These are phyloP conservation scores for Gymnocheta viridis DNA, from an alignment of 2,888 invertebrate species.

Conservation along the genomic window DNA sequence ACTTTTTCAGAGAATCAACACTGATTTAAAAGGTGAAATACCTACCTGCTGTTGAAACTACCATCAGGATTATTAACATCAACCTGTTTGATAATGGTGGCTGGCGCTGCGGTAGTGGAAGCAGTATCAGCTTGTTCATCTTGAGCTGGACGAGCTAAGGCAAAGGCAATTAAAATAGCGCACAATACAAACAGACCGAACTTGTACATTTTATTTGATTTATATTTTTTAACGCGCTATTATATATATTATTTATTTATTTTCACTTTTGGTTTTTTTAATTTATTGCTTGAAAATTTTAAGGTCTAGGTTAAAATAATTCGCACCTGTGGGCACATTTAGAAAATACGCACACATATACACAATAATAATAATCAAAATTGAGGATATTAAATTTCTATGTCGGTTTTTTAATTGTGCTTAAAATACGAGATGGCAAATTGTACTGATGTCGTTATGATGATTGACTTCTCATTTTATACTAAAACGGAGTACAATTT, in stretches of 20 bases:
- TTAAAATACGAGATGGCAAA: slow-evolving; percentile 62
- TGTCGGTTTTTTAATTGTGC: background rate
- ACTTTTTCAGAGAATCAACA: no score
- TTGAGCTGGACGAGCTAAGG: slow-evolving; percentile 77
- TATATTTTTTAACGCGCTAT: no score
- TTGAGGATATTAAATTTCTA: background rate
- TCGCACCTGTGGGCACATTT: no score
- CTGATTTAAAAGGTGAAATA: background rate
- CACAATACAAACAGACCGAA: slow-evolving; percentile 74
- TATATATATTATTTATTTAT: slow-evolving; percentile 55
- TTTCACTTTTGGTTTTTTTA: slow-evolving; percentile 60
- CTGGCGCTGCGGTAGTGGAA: slow-evolving; percentile 79
- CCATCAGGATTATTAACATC: slow-evolving; percentile 82
- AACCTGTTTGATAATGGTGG: slow-evolving; percentile 82
- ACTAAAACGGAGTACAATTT: slow-evolving; percentile 54
- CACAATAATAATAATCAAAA: background rate
- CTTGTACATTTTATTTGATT: slow-evolving; percentile 73
- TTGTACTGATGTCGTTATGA: slow-evolving; percentile 60
- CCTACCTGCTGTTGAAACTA: slow-evolving; percentile 82
- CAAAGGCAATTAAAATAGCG: slow-evolving; percentile 75
- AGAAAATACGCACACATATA: background rate
- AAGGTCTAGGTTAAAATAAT: slow-evolving; percentile 31
- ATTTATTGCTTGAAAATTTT: background rate
- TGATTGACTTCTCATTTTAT: slow-evolving; percentile 59
- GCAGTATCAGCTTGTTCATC: slow-evolving; percentile 68